phyloP scores from a whole-genome alignment of 2,113 vertebrate species.

The Alces alces region DNA sequence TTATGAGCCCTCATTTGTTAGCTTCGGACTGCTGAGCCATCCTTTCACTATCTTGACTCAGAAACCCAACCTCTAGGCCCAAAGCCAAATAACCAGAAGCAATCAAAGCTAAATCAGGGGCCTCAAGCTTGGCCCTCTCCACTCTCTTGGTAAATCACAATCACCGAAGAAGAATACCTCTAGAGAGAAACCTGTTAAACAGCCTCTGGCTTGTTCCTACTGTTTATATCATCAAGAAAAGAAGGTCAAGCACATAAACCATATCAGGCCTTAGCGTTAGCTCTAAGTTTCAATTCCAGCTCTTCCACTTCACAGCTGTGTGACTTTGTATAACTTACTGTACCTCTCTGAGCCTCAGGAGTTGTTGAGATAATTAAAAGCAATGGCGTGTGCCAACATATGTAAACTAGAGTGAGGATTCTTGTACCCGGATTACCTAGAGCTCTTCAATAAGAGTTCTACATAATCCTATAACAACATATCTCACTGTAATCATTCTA shows the following conservation, averaged over 20 bases:
- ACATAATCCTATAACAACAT: not conserved
- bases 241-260: not conserved
- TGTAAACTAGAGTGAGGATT: not conserved
- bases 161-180: not conserved
- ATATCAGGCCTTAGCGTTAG: not conserved
- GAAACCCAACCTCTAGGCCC: slow-evolving; percentile 21
- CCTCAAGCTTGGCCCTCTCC: not conserved
- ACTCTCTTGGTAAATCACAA: slow-evolving; percentile 30
- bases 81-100: slow-evolving; percentile 12
- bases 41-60: not conserved
- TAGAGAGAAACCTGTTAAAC: not conserved
- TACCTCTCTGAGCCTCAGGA: not conserved
- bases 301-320: not conserved
- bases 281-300: not conserved
- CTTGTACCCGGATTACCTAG: not conserved
- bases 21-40: not conserved
- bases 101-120: not conserved
- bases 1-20: not conserved
- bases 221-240: not conserved
- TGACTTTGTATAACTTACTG: not conserved
- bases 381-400: not conserved
- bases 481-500: not conserved
- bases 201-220: not conserved
- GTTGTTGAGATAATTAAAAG: not conserved
- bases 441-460: not conserved